Evolutionary conservation across 2,797 vertebrate genomes (phyloP), one percentile per base, ranked within the genome.

Genomic region (Ptychadena robeensis): DNA sequence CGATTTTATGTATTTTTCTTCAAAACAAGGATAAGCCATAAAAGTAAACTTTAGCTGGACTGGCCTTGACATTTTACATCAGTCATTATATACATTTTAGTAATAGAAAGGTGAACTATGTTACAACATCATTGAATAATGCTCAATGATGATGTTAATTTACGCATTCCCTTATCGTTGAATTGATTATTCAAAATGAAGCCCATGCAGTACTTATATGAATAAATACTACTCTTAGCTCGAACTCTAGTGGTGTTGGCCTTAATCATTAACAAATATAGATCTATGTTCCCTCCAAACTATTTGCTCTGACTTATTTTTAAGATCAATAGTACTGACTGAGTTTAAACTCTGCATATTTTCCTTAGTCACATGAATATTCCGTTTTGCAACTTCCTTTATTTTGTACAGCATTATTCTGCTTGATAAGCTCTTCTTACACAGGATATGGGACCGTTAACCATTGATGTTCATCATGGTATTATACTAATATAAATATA

Each of bases 261-360:
- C 57, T 78, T 78, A 78, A 78, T 78, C 15, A 68, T 78, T 78
- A 78, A 68, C 64, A 78, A 78, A 30, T 78, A 78, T 78, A 32
- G 64, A 78, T 68, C 25, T 35, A 44, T 57, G 64, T 35, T 35
- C 28, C 30, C 32, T 66, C 64, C 27, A 12, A 18, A 35, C 4
- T 68, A 28, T 78, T 78, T 68, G 11, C 75, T 11, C 48, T 77
- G 74, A 77, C 38, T 66, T 25, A 22, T 53, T 32, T 68, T 35
- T n/a, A 0, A 18, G 22, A 67, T 67, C 64, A 35, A 27, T 53
- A 53, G 2, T 32, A 34, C 9, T 9, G 32, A 67, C 44, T 78
- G 31, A 4, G 32, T 15, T 22, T 40, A 28, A 31, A 65, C 34
- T 2, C 63, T 53, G 38, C 38, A 53, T 14, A 15, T 66, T 48